Conservation (phyloP, 2,888 invertebrate species). For the Syrphus vitripennis region DNA sequence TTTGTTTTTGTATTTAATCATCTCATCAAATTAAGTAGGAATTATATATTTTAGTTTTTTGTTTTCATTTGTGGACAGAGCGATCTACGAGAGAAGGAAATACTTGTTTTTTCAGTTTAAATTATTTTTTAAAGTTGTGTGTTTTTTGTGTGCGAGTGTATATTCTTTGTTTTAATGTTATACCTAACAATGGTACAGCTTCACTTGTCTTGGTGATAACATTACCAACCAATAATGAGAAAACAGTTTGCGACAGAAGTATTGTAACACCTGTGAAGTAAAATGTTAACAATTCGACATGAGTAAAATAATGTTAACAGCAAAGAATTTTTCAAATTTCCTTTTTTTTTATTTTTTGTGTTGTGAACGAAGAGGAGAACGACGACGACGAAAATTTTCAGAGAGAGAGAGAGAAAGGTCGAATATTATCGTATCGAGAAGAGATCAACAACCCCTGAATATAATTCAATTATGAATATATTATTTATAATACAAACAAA, state of each 20-base stretch:
- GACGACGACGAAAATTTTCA: too few species aligned
- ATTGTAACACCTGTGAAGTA: constrained; percentile 97
- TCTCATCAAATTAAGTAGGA: constrained; percentile 59
- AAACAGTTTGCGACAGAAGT: constrained; percentile 99
- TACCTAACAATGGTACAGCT: constrained; percentile 99
- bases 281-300: constrained; percentile 66
- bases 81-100: constrained; percentile 80
- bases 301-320: constrained; percentile 25
- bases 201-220: constrained; percentile 99
- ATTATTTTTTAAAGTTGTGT: constrained; percentile 52
- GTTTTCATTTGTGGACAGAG: constrained; percentile 54
- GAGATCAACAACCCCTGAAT: constrained; percentile 24
- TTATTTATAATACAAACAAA: neutral
- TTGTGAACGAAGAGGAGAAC: too few species aligned
- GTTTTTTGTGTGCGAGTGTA: constrained; percentile 50
- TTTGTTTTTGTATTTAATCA: constrained; percentile 44
- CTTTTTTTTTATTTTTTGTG: neutral
- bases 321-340: neutral
- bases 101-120: constrained; percentile 75
- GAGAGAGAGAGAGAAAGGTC: neutral
- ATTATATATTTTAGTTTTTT: constrained; percentile 25
- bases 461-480: neutral
- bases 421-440: neutral
- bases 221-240: constrained; percentile 99
- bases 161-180: constrained; percentile 61